phyloP scores from a whole-genome alignment of 2,888 invertebrate species.

The Harpagoxenus sublaevis region DNA sequence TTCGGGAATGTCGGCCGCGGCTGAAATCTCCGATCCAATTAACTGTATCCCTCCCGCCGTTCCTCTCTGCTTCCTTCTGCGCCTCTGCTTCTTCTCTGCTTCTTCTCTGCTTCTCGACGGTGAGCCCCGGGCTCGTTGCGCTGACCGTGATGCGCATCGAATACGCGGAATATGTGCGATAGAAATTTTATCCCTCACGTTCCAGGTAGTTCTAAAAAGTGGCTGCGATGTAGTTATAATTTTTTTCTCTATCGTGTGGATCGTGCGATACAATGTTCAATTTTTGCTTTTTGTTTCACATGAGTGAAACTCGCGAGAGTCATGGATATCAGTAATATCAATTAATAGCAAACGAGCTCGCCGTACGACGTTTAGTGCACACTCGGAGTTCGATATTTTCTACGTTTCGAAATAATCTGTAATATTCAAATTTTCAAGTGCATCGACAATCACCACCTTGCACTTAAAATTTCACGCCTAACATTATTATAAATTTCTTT shows the following conservation, averaged over 20 bases:
- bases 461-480: not conserved
- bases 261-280: not conserved
- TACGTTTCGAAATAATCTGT: not conserved
- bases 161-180: constrained; percentile 19
- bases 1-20: constrained; percentile 66
- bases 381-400: not conserved
- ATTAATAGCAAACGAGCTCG: not conserved
- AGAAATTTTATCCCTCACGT: not conserved
- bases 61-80: constrained; percentile 14
- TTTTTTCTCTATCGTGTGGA: not conserved
- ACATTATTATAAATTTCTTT: not conserved
- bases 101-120: not conserved
- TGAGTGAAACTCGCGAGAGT: not conserved
- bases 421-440: not conserved
- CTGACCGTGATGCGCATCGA: constrained; percentile 22
- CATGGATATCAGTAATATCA: not conserved
- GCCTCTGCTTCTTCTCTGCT: not conserved
- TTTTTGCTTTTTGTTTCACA: not conserved
- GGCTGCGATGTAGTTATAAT: not conserved
- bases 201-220: not conserved
- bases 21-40: constrained; percentile 76
- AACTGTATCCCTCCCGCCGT: constrained; percentile 57
- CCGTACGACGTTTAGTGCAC: not conserved
- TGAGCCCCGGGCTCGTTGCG: constrained; percentile 17
- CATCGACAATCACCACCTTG: not conserved